These are phyloP conservation scores for Poecilia picta DNA, from an alignment of 2,797 vertebrate genomes.

Conservation along the genomic window DNA sequence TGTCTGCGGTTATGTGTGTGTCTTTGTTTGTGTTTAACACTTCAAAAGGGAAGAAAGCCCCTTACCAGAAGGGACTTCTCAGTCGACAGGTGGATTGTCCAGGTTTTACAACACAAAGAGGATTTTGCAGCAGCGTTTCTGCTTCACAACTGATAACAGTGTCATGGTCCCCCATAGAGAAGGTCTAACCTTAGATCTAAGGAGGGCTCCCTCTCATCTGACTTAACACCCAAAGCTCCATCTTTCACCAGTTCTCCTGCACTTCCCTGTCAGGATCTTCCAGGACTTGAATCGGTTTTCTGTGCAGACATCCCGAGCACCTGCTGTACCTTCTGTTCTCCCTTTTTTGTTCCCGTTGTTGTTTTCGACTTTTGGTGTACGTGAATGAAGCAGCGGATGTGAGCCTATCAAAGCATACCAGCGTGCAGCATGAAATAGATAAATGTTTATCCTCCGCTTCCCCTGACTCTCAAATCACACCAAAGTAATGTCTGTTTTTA, in stretches of 20 bases:
- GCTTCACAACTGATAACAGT: slow-evolving; percentile 62
- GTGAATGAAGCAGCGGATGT: slow-evolving; percentile 26
- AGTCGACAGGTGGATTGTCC: slow-evolving; percentile 39
- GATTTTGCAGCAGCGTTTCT: slow-evolving; percentile 61
- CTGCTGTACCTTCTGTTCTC: slow-evolving; percentile 4
- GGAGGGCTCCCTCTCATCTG: slow-evolving; percentile 48
- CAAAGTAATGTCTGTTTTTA: slow-evolving; percentile 29
- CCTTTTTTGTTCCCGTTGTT: slow-evolving; percentile 15
- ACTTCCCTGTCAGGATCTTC: slow-evolving; percentile 3
- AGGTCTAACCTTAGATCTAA: slow-evolving; percentile 51
- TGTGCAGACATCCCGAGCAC: slow-evolving; percentile 18
- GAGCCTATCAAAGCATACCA: slow-evolving; percentile 33
- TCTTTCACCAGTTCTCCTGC: slow-evolving; percentile 25
- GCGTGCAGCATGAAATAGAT: slow-evolving; percentile 23
- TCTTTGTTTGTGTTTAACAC: slow-evolving; percentile 14
- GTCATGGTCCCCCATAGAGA: slow-evolving; percentile 49
- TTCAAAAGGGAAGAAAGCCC: slow-evolving; percentile 19
- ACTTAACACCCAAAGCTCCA: slow-evolving; percentile 39
- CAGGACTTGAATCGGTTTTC: slow-evolving; percentile 39
- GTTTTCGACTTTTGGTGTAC: slow-evolving; percentile 21
- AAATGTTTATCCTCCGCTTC: slow-evolving; percentile 5
- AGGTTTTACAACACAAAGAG: slow-evolving; percentile 48
- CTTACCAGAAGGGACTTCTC: slow-evolving; percentile 24
- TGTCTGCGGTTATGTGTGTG: background rate
- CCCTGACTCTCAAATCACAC: slow-evolving; percentile 26